These are phyloP conservation scores for Sturmia bella DNA, from an alignment of 2,888 invertebrate genomes.

Conservation along the genomic window DNA sequence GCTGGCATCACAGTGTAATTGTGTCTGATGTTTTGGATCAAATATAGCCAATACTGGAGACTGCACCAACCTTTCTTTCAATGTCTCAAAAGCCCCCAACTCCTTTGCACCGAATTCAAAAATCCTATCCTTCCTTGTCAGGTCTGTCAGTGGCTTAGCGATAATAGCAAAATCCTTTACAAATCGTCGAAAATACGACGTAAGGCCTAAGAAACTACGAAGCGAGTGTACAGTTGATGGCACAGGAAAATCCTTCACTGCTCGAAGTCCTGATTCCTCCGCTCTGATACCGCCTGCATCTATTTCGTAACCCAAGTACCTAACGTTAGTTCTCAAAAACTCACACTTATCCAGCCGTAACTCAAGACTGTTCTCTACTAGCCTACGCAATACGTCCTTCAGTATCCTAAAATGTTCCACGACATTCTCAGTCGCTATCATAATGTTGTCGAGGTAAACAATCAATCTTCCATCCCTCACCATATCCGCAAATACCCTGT, in stretches of 20 bases:
- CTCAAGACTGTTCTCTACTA: constrained; percentile 34
- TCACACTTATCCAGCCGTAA: constrained; percentile 21
- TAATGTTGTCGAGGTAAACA: constrained; percentile 20
- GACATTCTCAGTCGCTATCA: constrained; percentile 38
- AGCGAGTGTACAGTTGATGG: not conserved
- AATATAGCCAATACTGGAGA: not conserved
- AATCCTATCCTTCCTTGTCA: not conserved
- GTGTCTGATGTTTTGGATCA: too few species aligned
- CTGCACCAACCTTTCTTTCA: not conserved
- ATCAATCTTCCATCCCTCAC: not conserved
- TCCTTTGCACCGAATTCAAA: not conserved
- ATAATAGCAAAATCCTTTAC: constrained; percentile 1
- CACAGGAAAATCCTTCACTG: not conserved
- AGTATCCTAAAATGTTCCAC: constrained; percentile 50
- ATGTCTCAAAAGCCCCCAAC: not conserved
- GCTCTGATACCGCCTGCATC: constrained; percentile 43
- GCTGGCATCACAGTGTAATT: not conserved
- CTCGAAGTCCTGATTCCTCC: constrained; percentile 11
- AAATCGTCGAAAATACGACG: too few species aligned
- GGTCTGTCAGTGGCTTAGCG: not conserved
- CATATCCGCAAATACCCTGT: too few species aligned
- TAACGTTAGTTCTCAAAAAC: constrained; percentile 24
- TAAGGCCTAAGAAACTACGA: too few species aligned
- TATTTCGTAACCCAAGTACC: constrained; percentile 56
- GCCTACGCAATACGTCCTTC: constrained; percentile 34